Evolutionary conservation across 2,113 vertebrate species (phyloP).

Genomic region (Notothenia rossii): DNA sequence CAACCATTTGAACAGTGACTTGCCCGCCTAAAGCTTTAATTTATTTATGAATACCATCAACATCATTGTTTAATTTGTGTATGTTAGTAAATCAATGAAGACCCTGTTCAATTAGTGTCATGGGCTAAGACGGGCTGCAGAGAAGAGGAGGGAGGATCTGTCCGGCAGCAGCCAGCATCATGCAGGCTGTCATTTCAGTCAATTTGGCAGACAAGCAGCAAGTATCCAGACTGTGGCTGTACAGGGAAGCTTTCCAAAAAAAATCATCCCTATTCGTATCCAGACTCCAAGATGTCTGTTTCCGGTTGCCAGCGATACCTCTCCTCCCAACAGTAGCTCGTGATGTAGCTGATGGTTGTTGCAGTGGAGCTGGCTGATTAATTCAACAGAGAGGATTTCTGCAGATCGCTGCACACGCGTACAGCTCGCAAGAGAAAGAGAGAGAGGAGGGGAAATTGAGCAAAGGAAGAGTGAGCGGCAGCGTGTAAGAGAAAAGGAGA

Average conservation of each 20-base stretch:
- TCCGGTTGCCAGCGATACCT: constrained; percentile 33
- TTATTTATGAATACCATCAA: constrained; percentile 1
- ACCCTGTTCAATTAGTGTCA: constrained; percentile 39
- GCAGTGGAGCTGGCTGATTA: constrained; percentile 69
- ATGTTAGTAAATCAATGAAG: constrained; percentile 29
- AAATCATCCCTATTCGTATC: constrained; percentile 34
- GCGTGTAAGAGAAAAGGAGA: constrained; percentile 49
- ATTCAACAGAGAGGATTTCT: constrained; percentile 76
- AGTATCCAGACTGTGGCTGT: constrained; percentile 35
- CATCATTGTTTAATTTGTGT: constrained; percentile 3
- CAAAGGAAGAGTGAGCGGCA: background rate
- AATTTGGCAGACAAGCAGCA: constrained; percentile 41
- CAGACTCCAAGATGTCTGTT: constrained; percentile 49
- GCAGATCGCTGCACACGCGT: constrained; percentile 66
- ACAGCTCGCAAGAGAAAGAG: constrained; percentile 23
- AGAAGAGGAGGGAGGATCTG: constrained; percentile 16
- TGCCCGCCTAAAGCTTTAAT: background rate
- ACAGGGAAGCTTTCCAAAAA: constrained; percentile 21
- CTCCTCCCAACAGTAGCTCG: constrained; percentile 39
- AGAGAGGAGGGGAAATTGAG: constrained; percentile 37
- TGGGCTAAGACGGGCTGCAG: constrained; percentile 5
- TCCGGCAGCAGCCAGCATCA: constrained; percentile 26
- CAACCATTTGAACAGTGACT: background rate
- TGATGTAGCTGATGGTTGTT: constrained; percentile 65
- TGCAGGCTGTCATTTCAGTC: constrained; percentile 42